Percentiles rank a stretch among this genome's conserved stretches.
phyloP scores from a whole-genome alignment of 2,888 invertebrate genomes.

The Pammene aurita region DNA sequence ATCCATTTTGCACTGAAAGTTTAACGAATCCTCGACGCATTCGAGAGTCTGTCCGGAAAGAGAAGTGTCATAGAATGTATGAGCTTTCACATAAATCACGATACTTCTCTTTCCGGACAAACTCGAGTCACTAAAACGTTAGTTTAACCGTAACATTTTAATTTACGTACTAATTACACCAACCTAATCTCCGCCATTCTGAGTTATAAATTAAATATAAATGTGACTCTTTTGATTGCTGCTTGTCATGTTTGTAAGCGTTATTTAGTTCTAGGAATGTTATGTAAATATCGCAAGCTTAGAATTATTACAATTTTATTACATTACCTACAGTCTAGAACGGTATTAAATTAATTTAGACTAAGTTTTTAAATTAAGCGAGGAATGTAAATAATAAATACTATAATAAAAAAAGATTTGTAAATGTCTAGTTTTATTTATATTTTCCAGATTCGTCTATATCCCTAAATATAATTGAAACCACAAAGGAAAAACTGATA shows the following conservation, averaged over 20 bases:
- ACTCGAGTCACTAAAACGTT: too few species aligned
- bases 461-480: too few species aligned
- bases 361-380: slow-evolving; percentile 47
- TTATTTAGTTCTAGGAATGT: slow-evolving; percentile 81
- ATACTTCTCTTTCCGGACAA: too few species aligned
- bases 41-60: too few species aligned
- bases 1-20: too few species aligned
- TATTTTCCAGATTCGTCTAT: too few species aligned
- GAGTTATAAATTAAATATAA: background rate
- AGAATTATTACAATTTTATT: slow-evolving; percentile 47
- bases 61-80: too few species aligned
- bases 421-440: slow-evolving; percentile 45
- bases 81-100: too few species aligned
- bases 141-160: too few species aligned
- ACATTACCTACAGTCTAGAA: slow-evolving; percentile 45
- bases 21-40: too few species aligned
- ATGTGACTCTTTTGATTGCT: background rate
- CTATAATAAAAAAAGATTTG: slow-evolving; percentile 66
- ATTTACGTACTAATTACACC: too few species aligned
- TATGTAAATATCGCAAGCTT: slow-evolving; percentile 71
- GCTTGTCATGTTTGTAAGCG: slow-evolving; percentile 59
- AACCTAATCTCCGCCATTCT: background rate
- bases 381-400: slow-evolving; percentile 64
- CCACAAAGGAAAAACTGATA: too few species aligned
- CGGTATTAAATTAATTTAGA: slow-evolving; percentile 50